Evolutionary conservation across 2,797 vertebrate genomes (phyloP).

Genomic region (Spinibarbus caldwelli): DNA sequence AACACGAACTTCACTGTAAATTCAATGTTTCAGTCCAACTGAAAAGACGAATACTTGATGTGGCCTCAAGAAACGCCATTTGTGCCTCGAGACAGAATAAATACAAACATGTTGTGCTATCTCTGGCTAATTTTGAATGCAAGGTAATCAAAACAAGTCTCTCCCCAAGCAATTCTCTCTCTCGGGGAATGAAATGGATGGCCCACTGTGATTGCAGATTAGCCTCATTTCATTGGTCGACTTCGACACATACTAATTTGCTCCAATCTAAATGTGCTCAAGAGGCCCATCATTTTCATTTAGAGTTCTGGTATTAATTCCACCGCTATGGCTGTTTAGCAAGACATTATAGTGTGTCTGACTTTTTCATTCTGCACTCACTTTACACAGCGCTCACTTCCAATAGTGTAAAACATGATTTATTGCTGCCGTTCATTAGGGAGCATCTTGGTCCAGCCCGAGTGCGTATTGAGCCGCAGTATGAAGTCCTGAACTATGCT

Average conservation of each 20-base stretch:
- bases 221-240: slow-evolving; percentile 50
- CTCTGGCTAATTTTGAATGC: slow-evolving; percentile 41
- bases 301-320: slow-evolving; percentile 52
- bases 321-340: slow-evolving; percentile 46
- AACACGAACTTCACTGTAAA: neutral
- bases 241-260: slow-evolving; percentile 53
- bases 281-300: slow-evolving; percentile 46
- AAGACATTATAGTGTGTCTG: slow-evolving; percentile 25
- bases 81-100: slow-evolving; percentile 9
- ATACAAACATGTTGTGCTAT: slow-evolving; percentile 34
- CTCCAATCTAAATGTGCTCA: slow-evolving; percentile 46
- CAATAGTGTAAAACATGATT: slow-evolving; percentile 42
- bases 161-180: slow-evolving; percentile 50
- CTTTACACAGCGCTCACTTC: slow-evolving; percentile 8
- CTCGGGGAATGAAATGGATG: slow-evolving; percentile 48
- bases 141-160: slow-evolving; percentile 61
- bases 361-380: neutral
- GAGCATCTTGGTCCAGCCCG: neutral
- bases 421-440: slow-evolving; percentile 29
- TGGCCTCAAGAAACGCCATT: neutral
- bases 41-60: neutral
- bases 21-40: neutral
- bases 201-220: slow-evolving; percentile 62
- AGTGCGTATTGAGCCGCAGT: neutral
- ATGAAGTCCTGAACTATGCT: slow-evolving; percentile 26